Evolutionary conservation across 2,113 vertebrate genomes (phyloP).

Genomic region (Cinclus cinclus): DNA sequence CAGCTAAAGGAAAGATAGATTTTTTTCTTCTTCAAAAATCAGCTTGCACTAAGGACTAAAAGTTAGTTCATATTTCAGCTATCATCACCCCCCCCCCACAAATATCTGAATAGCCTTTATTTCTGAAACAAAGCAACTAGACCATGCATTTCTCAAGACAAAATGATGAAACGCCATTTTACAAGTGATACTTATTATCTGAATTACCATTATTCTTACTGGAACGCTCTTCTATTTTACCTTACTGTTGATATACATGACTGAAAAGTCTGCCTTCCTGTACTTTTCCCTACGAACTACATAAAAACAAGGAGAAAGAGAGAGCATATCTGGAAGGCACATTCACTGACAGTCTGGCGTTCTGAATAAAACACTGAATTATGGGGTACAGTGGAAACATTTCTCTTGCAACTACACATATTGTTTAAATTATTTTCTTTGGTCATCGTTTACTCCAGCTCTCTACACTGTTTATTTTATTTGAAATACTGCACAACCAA

Average conservation of each 20-base stretch:
- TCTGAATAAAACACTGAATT: not conserved
- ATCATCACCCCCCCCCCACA: not conserved
- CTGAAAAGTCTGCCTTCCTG: not conserved
- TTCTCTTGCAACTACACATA: not conserved
- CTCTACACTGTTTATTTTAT: not conserved
- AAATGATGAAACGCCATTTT: not conserved
- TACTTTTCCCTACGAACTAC: not conserved
- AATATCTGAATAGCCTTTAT: not conserved
- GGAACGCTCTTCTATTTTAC: not conserved
- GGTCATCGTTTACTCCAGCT: not conserved
- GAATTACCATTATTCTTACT: not conserved
- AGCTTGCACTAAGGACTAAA: not conserved
- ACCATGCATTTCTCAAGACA: not conserved
- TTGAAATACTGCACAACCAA: not conserved
- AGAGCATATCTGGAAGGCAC: not conserved
- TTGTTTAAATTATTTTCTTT: not conserved
- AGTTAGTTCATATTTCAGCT: not conserved
- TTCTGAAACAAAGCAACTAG: not conserved
- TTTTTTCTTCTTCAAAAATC: not conserved
- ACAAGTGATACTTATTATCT: not conserved
- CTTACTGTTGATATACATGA: not conserved
- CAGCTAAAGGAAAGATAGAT: not conserved
- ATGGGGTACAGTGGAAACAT: not conserved
- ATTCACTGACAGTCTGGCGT: not conserved
- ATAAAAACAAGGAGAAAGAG: not conserved